phyloP scores from a whole-genome alignment of 2,888 invertebrate genomes.

The Drosophila setosimentum region DNA sequence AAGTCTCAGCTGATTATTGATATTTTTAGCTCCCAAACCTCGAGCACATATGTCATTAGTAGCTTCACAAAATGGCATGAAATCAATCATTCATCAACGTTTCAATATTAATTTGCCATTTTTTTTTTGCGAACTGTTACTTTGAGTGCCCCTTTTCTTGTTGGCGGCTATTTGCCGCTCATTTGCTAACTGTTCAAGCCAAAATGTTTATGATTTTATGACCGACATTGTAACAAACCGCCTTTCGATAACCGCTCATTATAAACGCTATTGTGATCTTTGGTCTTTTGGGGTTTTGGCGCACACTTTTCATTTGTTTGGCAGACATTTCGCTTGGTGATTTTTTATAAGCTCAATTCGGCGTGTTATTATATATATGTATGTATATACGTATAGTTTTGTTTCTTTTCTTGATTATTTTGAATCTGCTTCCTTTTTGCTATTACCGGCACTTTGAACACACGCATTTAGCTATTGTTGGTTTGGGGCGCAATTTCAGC shows the following conservation, averaged over 20 bases:
- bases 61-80: constrained; percentile 8
- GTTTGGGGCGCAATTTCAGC: constrained; percentile 52
- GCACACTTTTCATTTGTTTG: constrained; percentile 41
- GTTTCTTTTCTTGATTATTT: constrained; percentile 13
- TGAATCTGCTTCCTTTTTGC: background rate
- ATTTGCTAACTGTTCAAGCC: constrained; percentile 33
- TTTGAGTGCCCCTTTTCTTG: constrained; percentile 20
- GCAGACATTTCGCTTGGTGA: constrained; percentile 40
- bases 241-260: constrained; percentile 64
- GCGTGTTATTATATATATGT: background rate
- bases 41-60: background rate
- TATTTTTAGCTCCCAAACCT: constrained; percentile 1
- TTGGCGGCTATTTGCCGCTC: constrained; percentile 30
- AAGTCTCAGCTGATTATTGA: background rate
- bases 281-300: constrained; percentile 13
- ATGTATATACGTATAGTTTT: background rate
- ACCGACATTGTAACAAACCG: constrained; percentile 47
- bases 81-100: constrained; percentile 50
- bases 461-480: constrained; percentile 18
- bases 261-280: constrained; percentile 57
- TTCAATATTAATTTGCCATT: constrained; percentile 33
- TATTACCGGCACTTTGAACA: constrained; percentile 37
- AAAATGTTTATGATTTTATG: constrained; percentile 38
- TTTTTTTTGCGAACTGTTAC: constrained; percentile 22
- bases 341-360: constrained; percentile 10